These are phyloP conservation scores for Gymnarchus niloticus DNA, from an alignment of 2,113 vertebrate genomes.

Conservation along the genomic window DNA sequence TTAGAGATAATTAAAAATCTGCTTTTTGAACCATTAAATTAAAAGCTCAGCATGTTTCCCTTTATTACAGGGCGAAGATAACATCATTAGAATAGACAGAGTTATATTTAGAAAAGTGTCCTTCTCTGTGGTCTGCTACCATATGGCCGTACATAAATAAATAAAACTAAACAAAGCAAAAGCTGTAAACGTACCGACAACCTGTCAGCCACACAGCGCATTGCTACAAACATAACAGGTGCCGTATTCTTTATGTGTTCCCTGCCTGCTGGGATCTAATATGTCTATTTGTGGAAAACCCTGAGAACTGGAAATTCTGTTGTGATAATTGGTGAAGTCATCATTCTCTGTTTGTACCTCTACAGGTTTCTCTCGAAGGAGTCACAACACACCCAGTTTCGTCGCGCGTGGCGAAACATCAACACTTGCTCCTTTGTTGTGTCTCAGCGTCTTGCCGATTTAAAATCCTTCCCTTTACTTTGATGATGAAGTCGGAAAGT, in stretches of 20 bases:
- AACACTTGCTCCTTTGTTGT: neutral
- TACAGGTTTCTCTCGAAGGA: neutral
- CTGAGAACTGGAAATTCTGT: neutral
- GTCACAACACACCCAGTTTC: neutral
- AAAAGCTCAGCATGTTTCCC: conserved; percentile 33
- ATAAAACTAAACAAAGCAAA: conserved; percentile 9
- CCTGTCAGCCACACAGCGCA: conserved; percentile 11
- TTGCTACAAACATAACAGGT: conserved; percentile 10
- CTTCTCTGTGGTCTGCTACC: conserved; percentile 29
- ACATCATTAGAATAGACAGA: conserved; percentile 33
- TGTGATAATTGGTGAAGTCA: conserved; percentile 11
- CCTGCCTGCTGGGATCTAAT: conserved; percentile 17
- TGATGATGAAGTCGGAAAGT: neutral
- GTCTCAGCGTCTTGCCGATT: neutral
- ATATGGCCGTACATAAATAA: conserved; percentile 19
- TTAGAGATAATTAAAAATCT: conserved; percentile 38
- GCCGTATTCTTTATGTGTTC: conserved; percentile 5
- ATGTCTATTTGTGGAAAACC: conserved; percentile 11
- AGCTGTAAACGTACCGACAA: conserved; percentile 2
- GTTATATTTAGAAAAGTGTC: conserved; percentile 38
- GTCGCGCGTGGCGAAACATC: neutral
- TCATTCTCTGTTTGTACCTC: neutral
- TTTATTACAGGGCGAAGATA: conserved; percentile 23
- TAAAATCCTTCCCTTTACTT: neutral
- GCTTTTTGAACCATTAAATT: conserved; percentile 41